phyloP scores from a whole-genome alignment of 2,888 invertebrate genomes.

The Sarcophaga carnaria region DNA sequence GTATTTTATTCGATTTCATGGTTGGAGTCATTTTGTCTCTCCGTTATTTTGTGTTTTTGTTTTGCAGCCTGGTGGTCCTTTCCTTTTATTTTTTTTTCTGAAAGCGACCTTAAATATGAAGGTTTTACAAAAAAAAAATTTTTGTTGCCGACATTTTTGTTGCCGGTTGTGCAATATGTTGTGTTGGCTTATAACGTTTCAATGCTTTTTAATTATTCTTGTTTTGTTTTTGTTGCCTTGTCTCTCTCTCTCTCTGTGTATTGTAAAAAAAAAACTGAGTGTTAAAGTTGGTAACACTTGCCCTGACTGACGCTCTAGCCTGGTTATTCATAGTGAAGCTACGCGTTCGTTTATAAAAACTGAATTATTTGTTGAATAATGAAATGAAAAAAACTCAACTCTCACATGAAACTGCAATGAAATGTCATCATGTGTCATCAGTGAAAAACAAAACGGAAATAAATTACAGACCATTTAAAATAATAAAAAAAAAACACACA shows the following conservation, averaged over 20 bases:
- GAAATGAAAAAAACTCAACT: too few species aligned
- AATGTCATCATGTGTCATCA: too few species aligned
- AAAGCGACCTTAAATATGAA: slow-evolving; percentile 56
- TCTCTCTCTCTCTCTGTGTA: not conserved
- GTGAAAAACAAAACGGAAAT: too few species aligned
- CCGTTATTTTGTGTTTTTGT: not conserved
- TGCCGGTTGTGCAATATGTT: not conserved
- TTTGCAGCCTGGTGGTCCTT: slow-evolving; percentile 31
- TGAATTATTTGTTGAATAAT: too few species aligned
- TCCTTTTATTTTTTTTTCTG: slow-evolving; percentile 23
- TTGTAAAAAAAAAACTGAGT: slow-evolving; percentile 11
- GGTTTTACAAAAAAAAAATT: slow-evolving; percentile 1
- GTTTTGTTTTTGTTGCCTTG: slow-evolving; percentile 23
- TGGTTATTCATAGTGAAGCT: too few species aligned
- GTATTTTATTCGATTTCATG: slow-evolving; percentile 63
- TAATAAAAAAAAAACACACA: too few species aligned
- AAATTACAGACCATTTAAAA: too few species aligned
- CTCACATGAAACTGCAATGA: too few species aligned
- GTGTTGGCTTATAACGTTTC: slow-evolving; percentile 41
- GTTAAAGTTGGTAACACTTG: slow-evolving; percentile 9
- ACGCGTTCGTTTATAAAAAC: too few species aligned
- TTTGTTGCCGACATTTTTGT: not conserved
- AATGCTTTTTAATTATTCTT: slow-evolving; percentile 46
- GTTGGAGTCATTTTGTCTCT: slow-evolving; percentile 38
- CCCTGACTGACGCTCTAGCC: not conserved